A percentile compares a stretch with the other conserved stretches of the same genome.
Conservation (phyloP, 2,797 vertebrate species). For the Halcyon badia region DNA sequence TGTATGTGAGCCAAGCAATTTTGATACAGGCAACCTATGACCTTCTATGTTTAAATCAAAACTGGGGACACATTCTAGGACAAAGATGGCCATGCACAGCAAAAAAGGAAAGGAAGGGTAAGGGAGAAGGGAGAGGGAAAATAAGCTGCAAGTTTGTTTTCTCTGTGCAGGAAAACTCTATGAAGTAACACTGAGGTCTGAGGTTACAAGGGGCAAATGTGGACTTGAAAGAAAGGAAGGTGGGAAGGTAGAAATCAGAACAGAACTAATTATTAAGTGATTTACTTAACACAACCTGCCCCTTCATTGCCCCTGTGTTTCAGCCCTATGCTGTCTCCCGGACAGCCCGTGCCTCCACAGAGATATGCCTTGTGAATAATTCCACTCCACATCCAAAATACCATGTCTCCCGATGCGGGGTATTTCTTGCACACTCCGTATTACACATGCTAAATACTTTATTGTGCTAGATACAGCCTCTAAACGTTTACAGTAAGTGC, state of each 20-base stretch:
- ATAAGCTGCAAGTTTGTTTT: not conserved
- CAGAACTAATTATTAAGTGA: not conserved
- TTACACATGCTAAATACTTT: conserved; percentile 55
- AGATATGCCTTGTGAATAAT: not conserved
- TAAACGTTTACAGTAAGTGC: conserved; percentile 64
- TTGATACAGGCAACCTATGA: not conserved
- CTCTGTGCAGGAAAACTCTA: not conserved
- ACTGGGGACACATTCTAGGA: not conserved
- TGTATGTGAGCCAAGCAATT: not conserved
- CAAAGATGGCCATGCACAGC: not conserved
- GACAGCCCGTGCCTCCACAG: rapidly evolving
- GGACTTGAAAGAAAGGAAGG: not conserved
- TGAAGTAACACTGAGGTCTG: not conserved
- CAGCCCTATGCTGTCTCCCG: not conserved
- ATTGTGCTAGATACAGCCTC: conserved; percentile 45
- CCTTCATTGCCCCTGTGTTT: not conserved
- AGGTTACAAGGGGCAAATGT: not conserved
- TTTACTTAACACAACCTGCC: not conserved
- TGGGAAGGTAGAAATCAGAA: not conserved
- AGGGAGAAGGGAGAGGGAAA: not conserved
- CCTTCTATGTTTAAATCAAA: not conserved
- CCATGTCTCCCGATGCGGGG: not conserved
- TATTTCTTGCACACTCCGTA: conserved; percentile 18
- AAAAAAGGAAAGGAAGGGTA: not conserved
- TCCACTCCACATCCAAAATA: not conserved